These are phyloP conservation scores for Napeogenes sylphis DNA, from an alignment of 2,888 invertebrate species.

Conservation along the genomic window DNA sequence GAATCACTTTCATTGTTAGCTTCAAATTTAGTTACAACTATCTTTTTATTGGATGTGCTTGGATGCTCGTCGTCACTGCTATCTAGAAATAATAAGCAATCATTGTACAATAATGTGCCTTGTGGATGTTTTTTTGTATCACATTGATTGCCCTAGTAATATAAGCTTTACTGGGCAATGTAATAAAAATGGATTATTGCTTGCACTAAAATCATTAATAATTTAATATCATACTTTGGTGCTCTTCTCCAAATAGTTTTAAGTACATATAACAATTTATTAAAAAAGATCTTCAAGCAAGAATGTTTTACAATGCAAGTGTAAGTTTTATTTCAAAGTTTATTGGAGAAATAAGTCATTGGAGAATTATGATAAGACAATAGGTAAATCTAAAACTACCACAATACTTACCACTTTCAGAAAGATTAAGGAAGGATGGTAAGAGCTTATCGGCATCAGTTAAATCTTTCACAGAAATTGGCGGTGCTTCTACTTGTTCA, in stretches of 20 bases:
- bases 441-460: conserved; percentile 68
- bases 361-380: background rate
- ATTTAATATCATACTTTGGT: no score
- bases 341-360: no score
- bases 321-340: background rate
- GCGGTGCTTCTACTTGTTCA: conserved; percentile 38
- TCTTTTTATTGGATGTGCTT: conserved; percentile 27
- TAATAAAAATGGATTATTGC: no score
- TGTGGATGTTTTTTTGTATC: no score
- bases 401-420: conserved; percentile 67
- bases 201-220: no score
- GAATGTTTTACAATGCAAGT: no score
- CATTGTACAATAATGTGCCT: background rate
- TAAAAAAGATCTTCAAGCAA: no score
- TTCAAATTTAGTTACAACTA: conserved; percentile 20
- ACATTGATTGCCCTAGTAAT: no score
- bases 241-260: no score
- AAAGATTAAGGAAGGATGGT: conserved; percentile 66
- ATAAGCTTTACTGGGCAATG: no score
- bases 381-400: conserved; percentile 8
- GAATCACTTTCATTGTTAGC: conserved; percentile 35
- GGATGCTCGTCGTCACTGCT: conserved; percentile 67
- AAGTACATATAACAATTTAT: no score
- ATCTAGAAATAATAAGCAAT: conserved; percentile 43
- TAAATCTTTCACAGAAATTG: conserved; percentile 62